Percentiles rank a stretch among this genome's conserved stretches.
These are phyloP conservation scores for Molanna angustata DNA, from an alignment of 2,888 invertebrate genomes.

Conservation along the genomic window DNA sequence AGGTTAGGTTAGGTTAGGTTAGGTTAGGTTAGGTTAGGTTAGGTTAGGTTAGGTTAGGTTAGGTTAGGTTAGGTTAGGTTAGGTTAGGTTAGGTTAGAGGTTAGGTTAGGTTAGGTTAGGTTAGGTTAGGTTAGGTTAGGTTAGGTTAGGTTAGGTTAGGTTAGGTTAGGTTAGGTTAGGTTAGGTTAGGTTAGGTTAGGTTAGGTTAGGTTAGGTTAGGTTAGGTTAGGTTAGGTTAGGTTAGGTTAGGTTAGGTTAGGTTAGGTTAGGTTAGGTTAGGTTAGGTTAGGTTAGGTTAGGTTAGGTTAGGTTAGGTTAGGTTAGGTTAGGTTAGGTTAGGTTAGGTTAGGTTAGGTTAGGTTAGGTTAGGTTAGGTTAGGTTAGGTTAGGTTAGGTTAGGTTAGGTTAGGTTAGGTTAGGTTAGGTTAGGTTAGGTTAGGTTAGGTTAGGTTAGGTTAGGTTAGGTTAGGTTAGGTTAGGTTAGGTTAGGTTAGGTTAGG, in stretches of 20 bases:
- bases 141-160: conserved; percentile 32
- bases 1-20: conserved; percentile 30
- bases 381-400: conserved; percentile 21
- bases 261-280: conserved; percentile 31
- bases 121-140: conserved; percentile 33
- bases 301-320: conserved; percentile 31
- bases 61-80: conserved; percentile 32
- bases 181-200: conserved; percentile 29
- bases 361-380: conserved; percentile 30
- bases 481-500: conserved; percentile 15
- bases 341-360: conserved; percentile 31
- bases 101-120: conserved; percentile 33
- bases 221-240: conserved; percentile 31
- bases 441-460: conserved; percentile 8
- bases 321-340: conserved; percentile 32
- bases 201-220: conserved; percentile 30
- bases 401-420: conserved; percentile 20
- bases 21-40: conserved; percentile 33
- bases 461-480: conserved; percentile 11
- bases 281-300: conserved; percentile 31
- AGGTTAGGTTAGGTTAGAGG: conserved; percentile 32
- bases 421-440: conserved; percentile 9
- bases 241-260: conserved; percentile 31
- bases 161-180: conserved; percentile 32
- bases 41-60: conserved; percentile 33